Evolutionary conservation across 1,140 invertebrate species (phyloP), one percentile per base, ranked within the genome.

Genomic region (Microvelia longipes): DNA sequence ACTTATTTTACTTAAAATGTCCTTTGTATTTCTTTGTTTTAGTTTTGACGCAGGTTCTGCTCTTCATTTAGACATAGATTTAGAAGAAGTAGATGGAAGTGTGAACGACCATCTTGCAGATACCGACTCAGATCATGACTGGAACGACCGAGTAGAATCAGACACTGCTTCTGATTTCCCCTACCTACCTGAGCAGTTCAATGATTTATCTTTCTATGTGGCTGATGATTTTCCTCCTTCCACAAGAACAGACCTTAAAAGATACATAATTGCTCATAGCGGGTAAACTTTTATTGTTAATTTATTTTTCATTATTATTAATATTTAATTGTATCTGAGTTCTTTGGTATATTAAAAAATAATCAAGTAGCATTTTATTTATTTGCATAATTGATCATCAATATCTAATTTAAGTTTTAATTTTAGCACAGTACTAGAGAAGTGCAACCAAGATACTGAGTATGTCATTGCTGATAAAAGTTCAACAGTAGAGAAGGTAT

Each of bases 181-280:
- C 14, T 28, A 28, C 27, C 28, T 74, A 62, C 69, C 72, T n/a
- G 19, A 70, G 29, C 64, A 70, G 2, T 75, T 74, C 60, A 62
- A 24, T 26, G 19, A 69, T 28, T 63, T 65, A 25, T 64, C 29
- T 35, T 74, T 74, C 69, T 70, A 70, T 29, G 29, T 75, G 26
- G 61, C 68, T 27, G 30, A 65, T 30, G 69, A 68, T 66, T 65
- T 73, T 26, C 61, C 66, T 27, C 19, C 29, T 26, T 61, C 29
- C 1, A 26, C 71, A 27, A 71, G 35, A 29, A 63, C 60, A 24
- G 67, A 70, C 60, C 50, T 74, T n/a, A 24, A 67, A n/a, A 30
- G 74, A 14, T 75, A 75, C 28, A 75, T 75, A 24, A 25, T 73
- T 35, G 74, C 74, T 61, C 71, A 73, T 71, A 65, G 70, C 19